These are phyloP conservation scores for Polypedilum vanderplanki DNA, from an alignment of 1,140 invertebrate species.

Conservation along the genomic window DNA sequence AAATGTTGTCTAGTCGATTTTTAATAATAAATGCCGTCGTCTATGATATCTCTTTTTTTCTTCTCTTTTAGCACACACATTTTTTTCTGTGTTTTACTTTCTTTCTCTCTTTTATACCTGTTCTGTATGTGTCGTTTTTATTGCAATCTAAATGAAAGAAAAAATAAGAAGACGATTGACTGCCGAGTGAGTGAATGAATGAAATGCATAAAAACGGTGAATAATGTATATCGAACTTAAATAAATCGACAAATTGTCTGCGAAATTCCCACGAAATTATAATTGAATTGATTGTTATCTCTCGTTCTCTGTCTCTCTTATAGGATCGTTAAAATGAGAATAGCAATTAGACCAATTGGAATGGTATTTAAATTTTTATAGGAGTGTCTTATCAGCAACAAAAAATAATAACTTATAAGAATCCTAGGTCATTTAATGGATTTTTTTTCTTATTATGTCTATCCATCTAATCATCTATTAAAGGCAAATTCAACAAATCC, in stretches of 20 bases:
- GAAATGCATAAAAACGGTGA: background rate
- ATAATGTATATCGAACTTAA: background rate
- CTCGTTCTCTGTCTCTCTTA: background rate
- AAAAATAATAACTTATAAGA: no score
- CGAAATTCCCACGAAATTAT: background rate
- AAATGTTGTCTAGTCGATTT: constrained; percentile 26
- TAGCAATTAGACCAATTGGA: no score
- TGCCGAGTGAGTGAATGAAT: background rate
- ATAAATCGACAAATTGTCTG: constrained; percentile 9
- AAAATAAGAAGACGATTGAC: background rate
- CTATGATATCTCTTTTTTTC: background rate
- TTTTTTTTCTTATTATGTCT: no score
- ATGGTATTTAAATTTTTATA: no score
- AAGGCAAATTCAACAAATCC: no score
- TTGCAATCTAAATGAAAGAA: background rate
- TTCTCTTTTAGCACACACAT: background rate
- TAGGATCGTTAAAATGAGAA: background rate
- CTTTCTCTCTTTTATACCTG: background rate
- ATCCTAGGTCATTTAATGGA: no score
- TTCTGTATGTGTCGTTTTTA: background rate
- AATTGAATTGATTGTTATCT: background rate
- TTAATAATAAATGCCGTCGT: constrained; percentile 23
- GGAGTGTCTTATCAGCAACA: no score
- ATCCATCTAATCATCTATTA: no score
- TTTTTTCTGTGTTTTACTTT: background rate